Evolutionary conservation across 2,888 invertebrate genomes (phyloP).

Genomic region (Acrobasis suavella): DNA sequence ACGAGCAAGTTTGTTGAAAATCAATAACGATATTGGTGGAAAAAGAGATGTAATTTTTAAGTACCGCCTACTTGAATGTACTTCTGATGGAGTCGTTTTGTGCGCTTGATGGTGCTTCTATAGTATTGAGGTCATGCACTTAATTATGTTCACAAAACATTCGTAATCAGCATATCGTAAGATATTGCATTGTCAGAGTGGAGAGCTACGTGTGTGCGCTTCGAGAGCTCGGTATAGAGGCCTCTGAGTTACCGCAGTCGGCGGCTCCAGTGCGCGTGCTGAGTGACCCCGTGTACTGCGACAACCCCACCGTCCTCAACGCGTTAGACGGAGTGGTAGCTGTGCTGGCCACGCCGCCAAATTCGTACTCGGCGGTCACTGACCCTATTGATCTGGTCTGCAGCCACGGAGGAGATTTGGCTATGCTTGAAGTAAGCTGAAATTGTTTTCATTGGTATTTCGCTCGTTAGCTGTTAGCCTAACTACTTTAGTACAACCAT

Average conservation of each 20-base stretch:
- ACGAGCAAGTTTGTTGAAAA: too few relatives aligned
- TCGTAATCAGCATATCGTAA: not conserved
- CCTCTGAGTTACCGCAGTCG: slow-evolving; percentile 60
- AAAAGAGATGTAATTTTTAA: too few relatives aligned
- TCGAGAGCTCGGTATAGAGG: slow-evolving; percentile 84
- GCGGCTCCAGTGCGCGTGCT: slow-evolving; percentile 66
- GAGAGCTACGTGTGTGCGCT: slow-evolving; percentile 87
- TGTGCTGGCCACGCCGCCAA: slow-evolving; percentile 87
- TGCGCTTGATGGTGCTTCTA: too few relatives aligned
- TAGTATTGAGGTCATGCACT: too few relatives aligned
- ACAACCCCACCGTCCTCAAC: slow-evolving; percentile 67
- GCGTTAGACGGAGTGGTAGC: slow-evolving; percentile 76
- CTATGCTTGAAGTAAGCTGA: slow-evolving; percentile 85
- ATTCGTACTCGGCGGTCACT: slow-evolving; percentile 89
- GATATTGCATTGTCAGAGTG: slow-evolving; percentile 62
- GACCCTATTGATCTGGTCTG: slow-evolving; percentile 92
- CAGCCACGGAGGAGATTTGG: slow-evolving; percentile 89
- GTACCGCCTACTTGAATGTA: too few relatives aligned
- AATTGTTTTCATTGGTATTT: too few relatives aligned
- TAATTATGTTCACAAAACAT: too few relatives aligned
- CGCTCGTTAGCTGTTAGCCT: too few relatives aligned
- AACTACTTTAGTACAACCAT: too few relatives aligned
- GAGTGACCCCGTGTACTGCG: slow-evolving; percentile 80
- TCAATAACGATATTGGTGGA: too few relatives aligned
- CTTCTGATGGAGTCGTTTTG: too few relatives aligned